Evolutionary conservation across 2,113 vertebrate species (phyloP).

Genomic region (Microcebus jonahi): DNA sequence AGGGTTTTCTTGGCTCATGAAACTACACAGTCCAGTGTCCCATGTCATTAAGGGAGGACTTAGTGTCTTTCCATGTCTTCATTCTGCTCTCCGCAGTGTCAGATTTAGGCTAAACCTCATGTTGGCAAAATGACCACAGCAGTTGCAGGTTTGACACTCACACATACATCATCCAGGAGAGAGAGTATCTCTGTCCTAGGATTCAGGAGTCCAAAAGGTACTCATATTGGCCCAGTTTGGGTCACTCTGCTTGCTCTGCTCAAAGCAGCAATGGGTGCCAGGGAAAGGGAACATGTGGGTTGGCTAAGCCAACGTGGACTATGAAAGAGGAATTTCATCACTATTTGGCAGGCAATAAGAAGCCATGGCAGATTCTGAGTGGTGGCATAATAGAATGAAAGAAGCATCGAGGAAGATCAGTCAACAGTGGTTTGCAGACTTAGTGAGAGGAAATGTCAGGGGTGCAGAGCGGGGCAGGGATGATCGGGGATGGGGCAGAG

Average conservation of each 20-base stretch:
- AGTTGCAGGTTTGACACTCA: not conserved
- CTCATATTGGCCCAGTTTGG: not conserved
- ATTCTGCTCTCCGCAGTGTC: not conserved
- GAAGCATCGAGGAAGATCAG: not conserved
- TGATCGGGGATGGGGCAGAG: not conserved
- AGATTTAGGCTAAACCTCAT: not conserved
- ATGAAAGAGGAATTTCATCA: not conserved
- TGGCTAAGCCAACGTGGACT: not conserved
- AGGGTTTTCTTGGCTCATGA: not conserved
- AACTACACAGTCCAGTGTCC: not conserved
- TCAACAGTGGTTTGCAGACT: not conserved
- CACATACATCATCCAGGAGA: not conserved
- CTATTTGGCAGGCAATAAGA: not conserved
- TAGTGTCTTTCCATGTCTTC: not conserved
- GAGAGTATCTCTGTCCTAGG: not conserved
- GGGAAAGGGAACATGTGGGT: not conserved
- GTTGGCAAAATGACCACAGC: not conserved
- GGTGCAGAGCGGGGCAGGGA: not conserved
- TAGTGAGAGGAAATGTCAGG: not conserved
- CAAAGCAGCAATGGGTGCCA: not conserved
- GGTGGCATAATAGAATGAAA: not conserved
- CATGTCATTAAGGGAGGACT: not conserved
- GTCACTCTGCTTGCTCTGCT: not conserved
- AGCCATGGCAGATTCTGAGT: not conserved
- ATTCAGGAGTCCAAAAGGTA: not conserved